phyloP scores from a whole-genome alignment of 2,797 vertebrate genomes.

The Amazonetta brasiliensis region DNA sequence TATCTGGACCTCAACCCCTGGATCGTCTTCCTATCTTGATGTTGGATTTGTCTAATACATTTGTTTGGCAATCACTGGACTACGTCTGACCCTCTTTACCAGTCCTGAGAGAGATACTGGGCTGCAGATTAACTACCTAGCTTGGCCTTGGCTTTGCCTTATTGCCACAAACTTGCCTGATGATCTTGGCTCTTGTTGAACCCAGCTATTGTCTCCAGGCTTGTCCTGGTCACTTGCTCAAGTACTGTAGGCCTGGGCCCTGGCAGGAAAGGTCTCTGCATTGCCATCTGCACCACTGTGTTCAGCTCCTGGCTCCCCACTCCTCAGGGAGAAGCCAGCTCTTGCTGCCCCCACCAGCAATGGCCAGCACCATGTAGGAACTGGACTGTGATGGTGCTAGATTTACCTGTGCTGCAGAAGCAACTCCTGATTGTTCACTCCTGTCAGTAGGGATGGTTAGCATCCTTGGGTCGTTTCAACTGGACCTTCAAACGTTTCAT shows the following conservation, averaged over 20 bases:
- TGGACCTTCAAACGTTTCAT: slow-evolving; percentile 99
- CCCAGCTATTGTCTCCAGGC: not conserved
- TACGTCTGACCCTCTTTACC: not conserved
- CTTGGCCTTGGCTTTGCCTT: not conserved
- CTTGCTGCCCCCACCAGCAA: not conserved
- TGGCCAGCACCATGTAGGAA: not conserved
- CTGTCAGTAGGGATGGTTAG: slow-evolving; percentile 96
- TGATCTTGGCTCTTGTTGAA: not conserved
- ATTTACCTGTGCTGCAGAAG: slow-evolving; percentile 67
- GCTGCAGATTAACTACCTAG: not conserved
- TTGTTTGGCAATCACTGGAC: not conserved
- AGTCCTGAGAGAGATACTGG: not conserved
- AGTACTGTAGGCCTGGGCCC: not conserved
- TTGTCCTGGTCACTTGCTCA: not conserved
- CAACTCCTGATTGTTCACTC: slow-evolving; percentile 44
- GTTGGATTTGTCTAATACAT: not conserved
- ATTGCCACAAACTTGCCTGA: not conserved
- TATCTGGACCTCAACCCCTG: not conserved
- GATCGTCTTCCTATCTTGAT: not conserved
- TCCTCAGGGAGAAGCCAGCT: not conserved
- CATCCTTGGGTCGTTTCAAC: slow-evolving; percentile 96
- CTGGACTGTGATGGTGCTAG: not conserved
- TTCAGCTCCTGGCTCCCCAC: not conserved
- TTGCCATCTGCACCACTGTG: not conserved
- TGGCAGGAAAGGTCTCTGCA: not conserved